Evolutionary conservation across 2,113 vertebrate genomes (phyloP).

Genomic region (Pelecanoides urinatrix): DNA sequence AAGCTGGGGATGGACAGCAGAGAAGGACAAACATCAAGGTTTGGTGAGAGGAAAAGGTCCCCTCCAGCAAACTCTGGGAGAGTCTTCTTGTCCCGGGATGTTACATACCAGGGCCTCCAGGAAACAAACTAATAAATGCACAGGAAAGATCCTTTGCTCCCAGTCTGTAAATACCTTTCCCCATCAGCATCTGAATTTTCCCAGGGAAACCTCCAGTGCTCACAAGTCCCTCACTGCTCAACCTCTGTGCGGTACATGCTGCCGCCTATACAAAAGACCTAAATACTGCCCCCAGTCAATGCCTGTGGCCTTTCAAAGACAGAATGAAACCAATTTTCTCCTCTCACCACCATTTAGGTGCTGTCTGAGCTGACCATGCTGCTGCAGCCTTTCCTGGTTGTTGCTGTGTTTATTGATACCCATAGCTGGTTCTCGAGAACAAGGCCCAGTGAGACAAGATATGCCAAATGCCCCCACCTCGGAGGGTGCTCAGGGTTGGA

Average conservation of each 20-base stretch:
- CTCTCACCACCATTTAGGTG: neutral
- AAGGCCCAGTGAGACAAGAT: neutral
- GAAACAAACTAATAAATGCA: neutral
- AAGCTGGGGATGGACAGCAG: neutral
- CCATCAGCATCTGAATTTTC: neutral
- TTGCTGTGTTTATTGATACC: neutral
- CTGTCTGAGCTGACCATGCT: neutral
- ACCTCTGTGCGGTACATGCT: fast-evolving
- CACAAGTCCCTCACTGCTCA: neutral
- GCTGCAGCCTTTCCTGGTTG: neutral
- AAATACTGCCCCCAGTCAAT: neutral
- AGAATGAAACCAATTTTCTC: neutral
- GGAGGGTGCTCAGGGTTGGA: neutral
- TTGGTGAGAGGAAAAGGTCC: neutral
- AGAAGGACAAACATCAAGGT: neutral
- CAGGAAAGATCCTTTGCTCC: neutral
- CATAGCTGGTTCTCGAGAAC: neutral
- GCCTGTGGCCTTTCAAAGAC: neutral
- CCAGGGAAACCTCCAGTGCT: neutral
- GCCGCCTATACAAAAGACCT: neutral
- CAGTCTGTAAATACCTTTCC: neutral
- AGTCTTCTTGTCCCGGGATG: neutral
- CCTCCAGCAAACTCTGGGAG: neutral
- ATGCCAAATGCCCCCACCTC: neutral
- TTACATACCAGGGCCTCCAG: neutral